phyloP scores from a whole-genome alignment of 2,797 vertebrate species.

The Lacerta viridis region DNA sequence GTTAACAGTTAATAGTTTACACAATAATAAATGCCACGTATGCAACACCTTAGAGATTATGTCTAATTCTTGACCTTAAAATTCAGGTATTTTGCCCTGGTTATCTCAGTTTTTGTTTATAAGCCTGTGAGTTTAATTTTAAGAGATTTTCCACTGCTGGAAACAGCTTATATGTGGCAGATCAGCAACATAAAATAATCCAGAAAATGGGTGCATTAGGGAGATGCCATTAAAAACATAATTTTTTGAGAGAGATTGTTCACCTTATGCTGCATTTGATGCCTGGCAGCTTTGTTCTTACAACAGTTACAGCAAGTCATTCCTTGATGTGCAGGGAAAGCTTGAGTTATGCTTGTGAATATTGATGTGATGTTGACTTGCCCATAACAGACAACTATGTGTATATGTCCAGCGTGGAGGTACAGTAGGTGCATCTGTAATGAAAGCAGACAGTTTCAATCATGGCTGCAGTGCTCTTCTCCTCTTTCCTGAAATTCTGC shows the following conservation, averaged over 20 bases:
- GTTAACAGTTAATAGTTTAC: background rate
- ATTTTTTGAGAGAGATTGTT: background rate
- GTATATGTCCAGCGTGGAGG: background rate
- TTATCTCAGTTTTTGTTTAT: too few relatives aligned
- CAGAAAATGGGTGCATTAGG: background rate
- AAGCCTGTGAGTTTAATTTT: background rate
- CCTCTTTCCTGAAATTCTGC: background rate
- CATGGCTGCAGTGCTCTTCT: too few relatives aligned
- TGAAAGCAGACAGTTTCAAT: background rate
- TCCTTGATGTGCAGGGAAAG: background rate
- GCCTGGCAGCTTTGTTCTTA: too few relatives aligned
- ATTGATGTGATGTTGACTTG: slow-evolving; percentile 8
- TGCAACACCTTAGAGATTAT: too few relatives aligned
- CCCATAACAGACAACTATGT: background rate
- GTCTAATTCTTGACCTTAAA: background rate
- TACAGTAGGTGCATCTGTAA: slow-evolving; percentile 1
- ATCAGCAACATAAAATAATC: background rate
- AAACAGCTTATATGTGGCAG: background rate
- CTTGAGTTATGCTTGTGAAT: background rate
- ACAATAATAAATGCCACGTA: background rate
- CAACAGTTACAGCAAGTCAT: background rate
- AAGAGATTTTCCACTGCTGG: background rate
- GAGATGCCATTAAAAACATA: background rate
- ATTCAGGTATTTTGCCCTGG: background rate
- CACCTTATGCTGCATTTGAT: background rate